phyloP scores from a whole-genome alignment of 2,797 vertebrate genomes.

The Gephyroberyx darwinii region DNA sequence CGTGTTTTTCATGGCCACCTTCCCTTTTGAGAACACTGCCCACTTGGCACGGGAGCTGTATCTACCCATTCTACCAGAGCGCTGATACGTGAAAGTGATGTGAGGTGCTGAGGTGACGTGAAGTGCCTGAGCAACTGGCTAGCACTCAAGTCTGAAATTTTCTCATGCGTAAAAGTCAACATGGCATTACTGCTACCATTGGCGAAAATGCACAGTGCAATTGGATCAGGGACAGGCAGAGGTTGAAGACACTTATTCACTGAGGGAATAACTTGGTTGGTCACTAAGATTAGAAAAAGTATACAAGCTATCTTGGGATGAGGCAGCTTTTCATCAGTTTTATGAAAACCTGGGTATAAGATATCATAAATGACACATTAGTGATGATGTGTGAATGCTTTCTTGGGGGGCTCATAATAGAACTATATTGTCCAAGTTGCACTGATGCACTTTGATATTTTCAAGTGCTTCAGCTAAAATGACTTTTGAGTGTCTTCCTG shows the following conservation, averaged over 20 bases:
- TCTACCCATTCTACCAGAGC: constrained; percentile 1
- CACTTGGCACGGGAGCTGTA: constrained; percentile 2
- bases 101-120: constrained; percentile 49
- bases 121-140: constrained; percentile 56
- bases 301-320: not conserved
- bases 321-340: not conserved
- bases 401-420: not conserved
- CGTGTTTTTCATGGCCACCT: constrained; percentile 11
- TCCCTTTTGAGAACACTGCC: constrained; percentile 5
- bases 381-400: not conserved
- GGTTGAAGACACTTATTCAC: constrained; percentile 31
- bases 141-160: constrained; percentile 44
- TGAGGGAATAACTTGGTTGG: not conserved
- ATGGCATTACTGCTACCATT: constrained; percentile 59
- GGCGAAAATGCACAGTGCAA: constrained; percentile 48
- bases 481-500: too few relatives aligned
- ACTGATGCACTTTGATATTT: constrained; percentile 14
- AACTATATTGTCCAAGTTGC: not conserved
- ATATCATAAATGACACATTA: not conserved
- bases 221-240: constrained; percentile 32
- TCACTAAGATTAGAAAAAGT: not conserved
- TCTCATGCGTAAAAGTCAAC: constrained; percentile 70
- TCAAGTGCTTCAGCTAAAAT: too few relatives aligned
- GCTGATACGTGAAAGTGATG: constrained; percentile 38
- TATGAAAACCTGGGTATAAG: not conserved